phyloP scores from a whole-genome alignment of 2,888 invertebrate species.

The Neoascia interrupta region DNA sequence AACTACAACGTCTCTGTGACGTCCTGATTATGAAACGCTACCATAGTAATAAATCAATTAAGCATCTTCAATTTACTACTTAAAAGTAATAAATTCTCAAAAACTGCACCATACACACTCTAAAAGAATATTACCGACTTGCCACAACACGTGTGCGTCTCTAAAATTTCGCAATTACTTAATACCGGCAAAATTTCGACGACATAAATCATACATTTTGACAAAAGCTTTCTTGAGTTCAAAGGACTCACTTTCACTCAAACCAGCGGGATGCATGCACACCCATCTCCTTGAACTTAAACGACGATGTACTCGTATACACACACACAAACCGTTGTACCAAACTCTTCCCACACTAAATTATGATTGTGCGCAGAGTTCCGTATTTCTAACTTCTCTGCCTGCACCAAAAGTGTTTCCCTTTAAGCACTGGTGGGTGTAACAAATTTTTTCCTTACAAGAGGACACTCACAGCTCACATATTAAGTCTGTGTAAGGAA shows the following conservation, averaged over 20 bases:
- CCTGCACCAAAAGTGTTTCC: constrained; percentile 27
- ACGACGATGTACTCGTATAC: too few species aligned
- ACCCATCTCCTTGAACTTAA: constrained; percentile 57
- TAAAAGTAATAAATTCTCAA: constrained; percentile 29
- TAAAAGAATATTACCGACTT: not conserved
- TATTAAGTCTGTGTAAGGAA: too few species aligned
- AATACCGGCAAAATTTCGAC: constrained; percentile 28
- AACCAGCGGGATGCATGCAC: constrained; percentile 23
- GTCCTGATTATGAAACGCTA: too few species aligned
- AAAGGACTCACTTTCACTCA: constrained; percentile 66
- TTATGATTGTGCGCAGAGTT: constrained; percentile 64
- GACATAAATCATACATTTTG: constrained; percentile 66
- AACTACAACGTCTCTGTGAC: too few species aligned
- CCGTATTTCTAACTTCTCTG: constrained; percentile 18
- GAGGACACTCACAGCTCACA: constrained; percentile 42
- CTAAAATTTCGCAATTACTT: constrained; percentile 29
- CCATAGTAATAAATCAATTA: constrained; percentile 43
- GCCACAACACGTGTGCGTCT: not conserved
- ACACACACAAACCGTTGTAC: constrained; percentile 29
- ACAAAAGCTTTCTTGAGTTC: constrained; percentile 68
- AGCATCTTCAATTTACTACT: constrained; percentile 29
- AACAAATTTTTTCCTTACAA: constrained; percentile 34
- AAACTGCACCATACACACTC: not conserved
- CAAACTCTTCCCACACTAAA: constrained; percentile 1
- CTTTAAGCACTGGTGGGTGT: constrained; percentile 51